Base-by-base conservation (phyloP, 2,888 invertebrate species). In the Lepidocyrtoides sp. region DNA sequence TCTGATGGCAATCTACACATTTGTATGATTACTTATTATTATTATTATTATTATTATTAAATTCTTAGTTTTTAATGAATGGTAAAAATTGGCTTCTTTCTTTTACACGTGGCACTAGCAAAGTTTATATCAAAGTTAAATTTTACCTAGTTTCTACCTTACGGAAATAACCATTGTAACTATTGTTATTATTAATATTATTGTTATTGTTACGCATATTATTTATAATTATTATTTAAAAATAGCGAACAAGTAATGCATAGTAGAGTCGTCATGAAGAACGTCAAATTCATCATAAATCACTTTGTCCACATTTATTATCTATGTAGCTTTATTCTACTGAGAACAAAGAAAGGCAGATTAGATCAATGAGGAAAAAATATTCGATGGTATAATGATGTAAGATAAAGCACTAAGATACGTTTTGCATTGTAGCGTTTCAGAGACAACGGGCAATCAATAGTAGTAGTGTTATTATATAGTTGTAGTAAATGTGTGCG, bases 1-100 rank as follows among this genome's bases (percentile, higher is more conserved):
- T 84, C 84, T 84, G 84, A 84, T 84, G 84, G 84, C 84, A 84
- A 84, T 51, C 84, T 69, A 84, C 66, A 48, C n/a, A 14, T 44
- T 84, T n/a, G n/a, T n/a, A n/a, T n/a, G n/a, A n/a, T n/a, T n/a
- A n/a, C n/a, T n/a, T n/a, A n/a, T n/a, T n/a, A n/a, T n/a, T n/a
- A n/a, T n/a, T n/a, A n/a, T n/a, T n/a, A 66, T 63, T 51, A 29
- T 12, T 8, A 20, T 51, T 4, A 7, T n/a, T 51, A 44, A 32
- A 57, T 79, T 54, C n/a, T 79, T 57, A 23, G 32, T 20, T 41
- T 36, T 36, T 36, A 36, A 29, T 77, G 12, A 23, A 51, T 77
- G 26, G 8, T 51, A 48, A 48, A 75, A 77, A 72, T 44, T 17
- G 17, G 7, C 29, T 36, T 14, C 2, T 44, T 48, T 75, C 12